phyloP scores from a whole-genome alignment of 2,888 invertebrate species.

The Euzophera pinguis region DNA sequence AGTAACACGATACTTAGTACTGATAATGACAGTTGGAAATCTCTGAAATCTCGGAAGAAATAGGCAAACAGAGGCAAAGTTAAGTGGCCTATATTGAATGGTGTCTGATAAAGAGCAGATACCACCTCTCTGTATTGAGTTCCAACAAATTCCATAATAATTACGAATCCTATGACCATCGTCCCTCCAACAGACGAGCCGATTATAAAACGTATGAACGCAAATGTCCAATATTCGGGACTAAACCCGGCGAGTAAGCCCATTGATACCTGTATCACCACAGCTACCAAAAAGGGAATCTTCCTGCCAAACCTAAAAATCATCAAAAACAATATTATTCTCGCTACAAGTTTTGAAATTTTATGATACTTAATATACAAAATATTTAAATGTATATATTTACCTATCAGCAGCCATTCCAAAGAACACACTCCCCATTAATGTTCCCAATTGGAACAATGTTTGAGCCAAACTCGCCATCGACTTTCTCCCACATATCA shows the following conservation, averaged over 20 bases:
- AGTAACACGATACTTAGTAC: conserved; percentile 79
- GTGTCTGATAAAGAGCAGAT: conserved; percentile 83
- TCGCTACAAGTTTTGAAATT: too few relatives aligned
- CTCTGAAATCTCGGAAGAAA: conserved; percentile 60
- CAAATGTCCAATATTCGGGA: too few relatives aligned
- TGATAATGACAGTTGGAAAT: too few relatives aligned
- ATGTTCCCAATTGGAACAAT: conserved; percentile 86
- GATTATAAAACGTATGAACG: too few relatives aligned
- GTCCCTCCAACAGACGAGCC: too few relatives aligned
- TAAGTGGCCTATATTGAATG: conserved; percentile 85
- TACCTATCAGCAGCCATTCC: conserved; percentile 88
- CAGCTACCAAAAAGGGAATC: too few relatives aligned
- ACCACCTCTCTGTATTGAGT: conserved; percentile 74
- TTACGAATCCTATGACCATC: conserved; percentile 82
- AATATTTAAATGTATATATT: conserved; percentile 34
- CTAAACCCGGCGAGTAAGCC: too few relatives aligned
- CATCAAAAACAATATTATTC: too few relatives aligned
- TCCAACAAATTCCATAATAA: conserved; percentile 85
- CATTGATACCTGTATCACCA: too few relatives aligned
- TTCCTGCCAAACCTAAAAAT: neutral
- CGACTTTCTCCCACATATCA: conserved; percentile 84
- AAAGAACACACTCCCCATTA: conserved; percentile 86
- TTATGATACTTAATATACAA: too few relatives aligned
- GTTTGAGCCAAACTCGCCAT: conserved; percentile 86
- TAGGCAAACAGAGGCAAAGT: conserved; percentile 81